Evolutionary conservation across 2,797 vertebrate genomes (phyloP), one percentile per base, ranked within the genome.

Genomic region (Distichodus sexfasciatus): DNA sequence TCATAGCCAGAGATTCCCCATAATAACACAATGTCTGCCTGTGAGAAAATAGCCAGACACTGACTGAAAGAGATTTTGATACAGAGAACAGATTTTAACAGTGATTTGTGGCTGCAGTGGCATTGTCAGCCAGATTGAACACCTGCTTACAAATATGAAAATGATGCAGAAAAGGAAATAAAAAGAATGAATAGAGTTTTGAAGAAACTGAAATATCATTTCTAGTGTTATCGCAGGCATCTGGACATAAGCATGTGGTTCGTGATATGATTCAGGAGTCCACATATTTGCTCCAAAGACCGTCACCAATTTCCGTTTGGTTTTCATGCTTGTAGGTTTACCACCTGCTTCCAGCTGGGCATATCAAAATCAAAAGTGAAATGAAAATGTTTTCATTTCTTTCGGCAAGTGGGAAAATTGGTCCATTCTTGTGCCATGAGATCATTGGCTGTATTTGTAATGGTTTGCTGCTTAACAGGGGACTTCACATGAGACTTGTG

Each of bases 91-190:
- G 50, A 47, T 47, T 57, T 47, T 48, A 41, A 33, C 44, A 47
- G 57, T 55, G 69, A 71, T 71, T 29, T 31, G 41, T 50, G 54
- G 26, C 28, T 7, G 54, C n/a, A 31, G 57, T 24, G 17, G 15
- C 41, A 58, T 47, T 68, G 17, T 28, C 8, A 31, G 61, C 23
- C 21, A 48, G 48, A 38, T 23, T 3, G 9, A 74, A 47, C 70
- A 79, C 57, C 73, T 73, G 70, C 46, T 60, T 63, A 61, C 4
- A 35, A 69, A 64, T 40, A 50, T 71, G 46, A 40, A 63, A 53
- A n/a, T n/a, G n/a, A n/a, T n/a, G 8, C 36, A 58, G 50, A 67
- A 59, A 12, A 11, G 44, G 15, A 35, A 51, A 36, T 19, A 41
- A 70, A 50, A 44, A 26, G 31, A 7, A 36, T 6, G 31, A 19